Evolutionary conservation across 2,797 vertebrate species (phyloP).

Genomic region (Ciconia nigra): DNA sequence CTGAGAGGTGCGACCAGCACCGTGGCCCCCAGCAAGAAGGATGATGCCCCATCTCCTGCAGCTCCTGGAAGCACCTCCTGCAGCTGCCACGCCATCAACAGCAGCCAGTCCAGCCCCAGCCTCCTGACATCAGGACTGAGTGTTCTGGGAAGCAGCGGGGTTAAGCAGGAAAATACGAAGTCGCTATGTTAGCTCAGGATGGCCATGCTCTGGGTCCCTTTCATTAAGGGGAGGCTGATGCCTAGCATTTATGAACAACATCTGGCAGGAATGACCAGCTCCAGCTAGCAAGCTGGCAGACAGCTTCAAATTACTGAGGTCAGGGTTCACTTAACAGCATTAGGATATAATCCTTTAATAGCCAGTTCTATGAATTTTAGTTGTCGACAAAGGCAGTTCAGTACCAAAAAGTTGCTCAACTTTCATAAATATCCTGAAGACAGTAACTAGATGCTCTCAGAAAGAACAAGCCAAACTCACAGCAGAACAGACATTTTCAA

Average conservation of each 20-base stretch:
- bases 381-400: background rate
- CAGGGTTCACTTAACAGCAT: background rate
- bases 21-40: background rate
- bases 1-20: background rate
- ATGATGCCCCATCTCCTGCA: background rate
- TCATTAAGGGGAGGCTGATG: rapidly evolving
- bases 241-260: background rate
- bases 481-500: background rate
- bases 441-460: background rate
- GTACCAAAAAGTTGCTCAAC: background rate
- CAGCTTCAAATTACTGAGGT: background rate
- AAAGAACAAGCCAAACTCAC: background rate
- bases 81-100: background rate
- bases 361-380: background rate
- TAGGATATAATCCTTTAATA: background rate
- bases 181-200: rapidly evolving
- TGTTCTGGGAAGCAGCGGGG: background rate
- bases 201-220: rapidly evolving
- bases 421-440: background rate
- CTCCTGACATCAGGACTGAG: background rate
- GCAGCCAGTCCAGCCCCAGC: background rate
- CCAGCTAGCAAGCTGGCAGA: background rate
- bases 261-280: background rate
- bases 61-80: background rate
- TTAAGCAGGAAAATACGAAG: background rate